These are phyloP conservation scores for Electrona antarctica DNA, from an alignment of 2,113 vertebrate species.

Conservation along the genomic window DNA sequence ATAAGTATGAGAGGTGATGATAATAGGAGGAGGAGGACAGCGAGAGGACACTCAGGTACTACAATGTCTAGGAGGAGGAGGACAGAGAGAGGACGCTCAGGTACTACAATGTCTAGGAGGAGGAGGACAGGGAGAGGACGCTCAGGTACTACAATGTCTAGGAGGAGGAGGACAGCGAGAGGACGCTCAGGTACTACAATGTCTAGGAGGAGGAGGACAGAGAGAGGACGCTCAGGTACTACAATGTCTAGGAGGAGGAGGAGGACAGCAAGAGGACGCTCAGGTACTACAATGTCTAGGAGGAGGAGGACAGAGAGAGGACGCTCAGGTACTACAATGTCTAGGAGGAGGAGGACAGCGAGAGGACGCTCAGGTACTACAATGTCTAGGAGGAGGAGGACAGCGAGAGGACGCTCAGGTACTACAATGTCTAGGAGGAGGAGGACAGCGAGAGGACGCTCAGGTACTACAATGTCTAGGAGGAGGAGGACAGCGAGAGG, in stretches of 20 bases:
- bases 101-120: background rate
- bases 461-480: background rate
- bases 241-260: too few species aligned
- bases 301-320: background rate
- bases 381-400: background rate
- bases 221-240: background rate
- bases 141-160: too few species aligned
- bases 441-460: background rate
- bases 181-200: background rate
- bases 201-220: background rate
- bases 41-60: too few species aligned
- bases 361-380: background rate
- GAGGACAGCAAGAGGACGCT: background rate
- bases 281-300: background rate
- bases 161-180: background rate
- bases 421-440: background rate
- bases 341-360: background rate
- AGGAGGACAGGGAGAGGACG: background rate
- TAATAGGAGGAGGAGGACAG: constrained; percentile 3
- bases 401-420: background rate
- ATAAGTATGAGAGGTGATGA: background rate
- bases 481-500: background rate
- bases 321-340: too few species aligned
- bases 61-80: background rate
- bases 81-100: background rate